phyloP scores from a whole-genome alignment of 2,113 vertebrate genomes.

The Cottus gobio region DNA sequence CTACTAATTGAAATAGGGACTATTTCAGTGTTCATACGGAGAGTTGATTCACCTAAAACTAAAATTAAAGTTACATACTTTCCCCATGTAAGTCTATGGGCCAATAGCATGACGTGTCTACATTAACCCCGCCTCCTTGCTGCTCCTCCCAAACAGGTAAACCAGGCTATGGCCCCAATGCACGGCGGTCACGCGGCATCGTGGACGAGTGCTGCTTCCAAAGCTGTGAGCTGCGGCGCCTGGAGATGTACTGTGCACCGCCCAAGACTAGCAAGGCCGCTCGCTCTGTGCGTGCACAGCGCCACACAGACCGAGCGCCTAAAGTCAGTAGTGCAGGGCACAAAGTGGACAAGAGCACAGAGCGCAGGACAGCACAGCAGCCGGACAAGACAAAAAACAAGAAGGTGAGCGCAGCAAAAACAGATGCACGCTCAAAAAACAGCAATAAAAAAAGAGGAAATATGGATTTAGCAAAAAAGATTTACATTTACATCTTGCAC shows the following conservation, averaged over 20 bases:
- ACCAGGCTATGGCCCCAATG: conserved; percentile 94
- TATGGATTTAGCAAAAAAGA: neutral
- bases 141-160: conserved; percentile 84
- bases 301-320: conserved; percentile 94
- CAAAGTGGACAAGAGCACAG: conserved; percentile 72
- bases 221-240: conserved; percentile 94
- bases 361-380: conserved; percentile 76
- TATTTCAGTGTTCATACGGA: no score
- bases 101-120: neutral
- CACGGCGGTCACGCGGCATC: conserved; percentile 92
- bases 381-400: conserved; percentile 81
- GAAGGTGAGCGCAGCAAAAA: conserved; percentile 74
- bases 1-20: no score
- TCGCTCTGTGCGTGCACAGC: conserved; percentile 93
- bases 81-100: no score
- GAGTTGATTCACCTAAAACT: no score
- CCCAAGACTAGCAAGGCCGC: conserved; percentile 91
- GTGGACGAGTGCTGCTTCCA: conserved; percentile 99
- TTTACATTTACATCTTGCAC: no score
- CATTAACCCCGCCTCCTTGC: neutral
- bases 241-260: conserved; percentile 99
- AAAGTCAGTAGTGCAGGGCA: conserved; percentile 86
- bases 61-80: no score
- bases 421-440: conserved; percentile 28
- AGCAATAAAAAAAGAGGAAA: conserved; percentile 10